Conservation (phyloP, 2,113 vertebrate species). For the Casuarius casuarius region DNA sequence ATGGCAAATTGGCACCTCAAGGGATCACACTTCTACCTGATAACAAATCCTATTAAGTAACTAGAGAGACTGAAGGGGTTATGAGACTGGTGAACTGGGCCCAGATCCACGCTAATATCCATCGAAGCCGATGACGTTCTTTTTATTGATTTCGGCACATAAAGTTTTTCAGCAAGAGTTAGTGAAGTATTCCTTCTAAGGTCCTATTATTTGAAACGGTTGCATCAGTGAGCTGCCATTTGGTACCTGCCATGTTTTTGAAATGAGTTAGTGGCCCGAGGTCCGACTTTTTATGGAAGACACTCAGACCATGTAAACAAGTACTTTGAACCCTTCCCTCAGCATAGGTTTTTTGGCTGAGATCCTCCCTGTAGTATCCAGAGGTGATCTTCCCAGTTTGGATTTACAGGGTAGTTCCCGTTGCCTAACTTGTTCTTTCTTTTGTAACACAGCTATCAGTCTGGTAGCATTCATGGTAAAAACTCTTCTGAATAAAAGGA, state of each 20-base stretch:
- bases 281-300: neutral
- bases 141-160: neutral
- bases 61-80: neutral
- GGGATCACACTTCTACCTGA: neutral
- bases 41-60: neutral
- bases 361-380: neutral
- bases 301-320: neutral
- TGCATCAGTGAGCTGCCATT: neutral
- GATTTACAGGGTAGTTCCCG: neutral
- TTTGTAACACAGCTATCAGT: neutral
- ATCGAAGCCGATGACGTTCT: neutral
- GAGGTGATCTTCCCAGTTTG: neutral
- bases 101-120: neutral
- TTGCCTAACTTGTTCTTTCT: neutral
- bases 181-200: neutral
- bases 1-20: neutral
- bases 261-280: neutral
- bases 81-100: neutral
- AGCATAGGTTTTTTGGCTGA: neutral
- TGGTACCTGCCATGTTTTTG: neutral
- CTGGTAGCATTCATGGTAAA: neutral
- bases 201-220: neutral
- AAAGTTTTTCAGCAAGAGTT: fast-evolving
- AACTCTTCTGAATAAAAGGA: neutral
- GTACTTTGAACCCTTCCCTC: neutral